A percentile compares a stretch with the other conserved stretches of the same genome.
These are phyloP conservation scores for Tinamus guttatus DNA, from an alignment of 2,113 vertebrate species.

Conservation along the genomic window DNA sequence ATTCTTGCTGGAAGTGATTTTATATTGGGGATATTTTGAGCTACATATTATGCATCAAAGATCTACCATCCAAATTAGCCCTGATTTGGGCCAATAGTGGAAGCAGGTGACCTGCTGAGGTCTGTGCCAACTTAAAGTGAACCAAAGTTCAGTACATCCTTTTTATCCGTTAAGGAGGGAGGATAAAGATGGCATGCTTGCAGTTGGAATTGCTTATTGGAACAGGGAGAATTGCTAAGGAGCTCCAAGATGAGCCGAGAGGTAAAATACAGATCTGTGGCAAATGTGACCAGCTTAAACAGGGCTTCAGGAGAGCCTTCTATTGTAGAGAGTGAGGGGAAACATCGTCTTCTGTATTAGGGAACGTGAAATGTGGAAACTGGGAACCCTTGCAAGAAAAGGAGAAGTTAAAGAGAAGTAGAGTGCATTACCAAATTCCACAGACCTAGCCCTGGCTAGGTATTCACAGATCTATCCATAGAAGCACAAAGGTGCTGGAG, in stretches of 20 bases:
- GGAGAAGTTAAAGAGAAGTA: not conserved
- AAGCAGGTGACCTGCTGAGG: not conserved
- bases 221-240: not conserved
- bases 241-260: not conserved
- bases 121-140: not conserved
- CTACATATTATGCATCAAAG: not conserved
- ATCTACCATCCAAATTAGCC: not conserved
- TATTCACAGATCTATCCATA: not conserved
- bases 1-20: not conserved
- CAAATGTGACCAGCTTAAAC: not conserved
- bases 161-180: not conserved
- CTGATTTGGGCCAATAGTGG: not conserved
- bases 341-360: not conserved
- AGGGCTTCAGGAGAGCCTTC: not conserved
- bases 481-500: not conserved
- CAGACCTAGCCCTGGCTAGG: not conserved
- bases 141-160: not conserved
- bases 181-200: not conserved
- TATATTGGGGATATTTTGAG: not conserved
- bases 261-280: not conserved
- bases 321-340: not conserved
- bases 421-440: not conserved
- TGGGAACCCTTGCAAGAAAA: not conserved
- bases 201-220: not conserved
- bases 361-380: not conserved